Evolutionary conservation across 2,888 invertebrate genomes (phyloP), one percentile per base, ranked within the genome.

Genomic region (Acanthosepion pharaonis): DNA sequence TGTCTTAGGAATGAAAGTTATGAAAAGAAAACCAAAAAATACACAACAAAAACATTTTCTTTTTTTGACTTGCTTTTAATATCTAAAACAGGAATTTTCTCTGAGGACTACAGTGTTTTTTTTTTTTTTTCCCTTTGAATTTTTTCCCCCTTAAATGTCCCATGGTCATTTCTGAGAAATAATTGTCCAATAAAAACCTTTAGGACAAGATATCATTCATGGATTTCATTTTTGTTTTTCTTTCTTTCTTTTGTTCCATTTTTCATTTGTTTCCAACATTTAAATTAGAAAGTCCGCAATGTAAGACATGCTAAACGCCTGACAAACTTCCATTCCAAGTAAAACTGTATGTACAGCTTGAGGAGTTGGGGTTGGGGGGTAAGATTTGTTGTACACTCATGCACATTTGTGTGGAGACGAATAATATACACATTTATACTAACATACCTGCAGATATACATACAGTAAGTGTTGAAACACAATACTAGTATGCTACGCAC

Each of bases 71-170:
- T 93, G 51, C 53, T 93, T 93, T 93, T 93, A 93, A 93, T 93
- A 93, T 93, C 93, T 93, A 93, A 93, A 93, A 93, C 49, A 92
- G 51, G 28, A 25, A 92, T 49, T 78, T 78, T n/a, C 78, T n/a
- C n/a, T 78, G 9, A 78, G n/a, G n/a, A 78, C 78, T 78, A 78
- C 78, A 78, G 33, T 33, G 11, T 48, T 48, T 92, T 92, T 48
- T 92, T 25, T 51, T 48, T 48, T 48, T 5, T 33, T 91, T 48
- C 9, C 3, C 33, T 92, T 48, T 48, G 15, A 25, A 18, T 92
- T 42, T 48, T 20, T 25, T 91, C 42, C 42, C 48, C 33, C 91
- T 20, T n/a, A 59, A 78, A 78, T 33, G 33, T 78, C n/a, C 78
- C 11, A n/a, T 93, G 5, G 23, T 28, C 25, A 51, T 93, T 93